Conservation (phyloP, 1,140 invertebrate genomes). For the Trichogramma pretiosum region DNA sequence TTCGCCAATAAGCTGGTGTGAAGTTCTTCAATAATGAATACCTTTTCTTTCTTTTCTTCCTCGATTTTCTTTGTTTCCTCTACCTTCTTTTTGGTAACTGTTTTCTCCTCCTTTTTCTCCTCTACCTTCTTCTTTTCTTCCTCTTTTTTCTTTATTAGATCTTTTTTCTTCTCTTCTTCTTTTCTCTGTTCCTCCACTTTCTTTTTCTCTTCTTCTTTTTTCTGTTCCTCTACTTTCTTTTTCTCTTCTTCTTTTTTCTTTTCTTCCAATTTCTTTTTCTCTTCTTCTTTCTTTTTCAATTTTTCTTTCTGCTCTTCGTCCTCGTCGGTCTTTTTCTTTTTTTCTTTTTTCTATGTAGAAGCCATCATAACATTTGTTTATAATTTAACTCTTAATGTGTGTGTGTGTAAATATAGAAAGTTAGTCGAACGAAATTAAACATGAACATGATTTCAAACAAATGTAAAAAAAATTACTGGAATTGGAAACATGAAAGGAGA, state of each 20-base stretch:
- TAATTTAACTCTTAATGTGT: too few relatives aligned
- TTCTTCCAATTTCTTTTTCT: conserved; percentile 26
- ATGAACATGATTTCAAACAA: not conserved
- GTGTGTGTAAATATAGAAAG: too few relatives aligned
- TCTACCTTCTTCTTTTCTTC: conserved; percentile 42
- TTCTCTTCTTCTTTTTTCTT: conserved; percentile 30
- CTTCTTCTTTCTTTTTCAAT: conserved; percentile 19
- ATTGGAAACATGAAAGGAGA: too few relatives aligned
- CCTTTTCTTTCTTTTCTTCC: conserved; percentile 11
- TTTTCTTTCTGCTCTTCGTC: conserved; percentile 22
- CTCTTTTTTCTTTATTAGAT: conserved; percentile 30
- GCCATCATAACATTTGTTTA: too few relatives aligned
- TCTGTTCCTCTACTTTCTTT: conserved; percentile 33
- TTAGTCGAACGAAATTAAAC: too few relatives aligned
- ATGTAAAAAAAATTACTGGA: too few relatives aligned
- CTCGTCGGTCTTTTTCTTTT: conserved; percentile 21
- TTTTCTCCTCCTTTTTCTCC: conserved; percentile 38
- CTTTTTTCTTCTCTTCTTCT: conserved; percentile 31
- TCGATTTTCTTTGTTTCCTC: conserved; percentile 38
- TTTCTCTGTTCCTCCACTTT: conserved; percentile 24
- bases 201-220: conserved; percentile 27
- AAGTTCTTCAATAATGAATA: conserved; percentile 1
- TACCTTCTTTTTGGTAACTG: conserved; percentile 26
- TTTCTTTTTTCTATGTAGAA: conserved; percentile 21
- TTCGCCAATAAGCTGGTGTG: conserved; percentile 5